A percentile compares a stretch with the other conserved stretches of the same genome.
Conservation (phyloP, 2,888 invertebrate genomes). For the Phymatocera aterrima region DNA sequence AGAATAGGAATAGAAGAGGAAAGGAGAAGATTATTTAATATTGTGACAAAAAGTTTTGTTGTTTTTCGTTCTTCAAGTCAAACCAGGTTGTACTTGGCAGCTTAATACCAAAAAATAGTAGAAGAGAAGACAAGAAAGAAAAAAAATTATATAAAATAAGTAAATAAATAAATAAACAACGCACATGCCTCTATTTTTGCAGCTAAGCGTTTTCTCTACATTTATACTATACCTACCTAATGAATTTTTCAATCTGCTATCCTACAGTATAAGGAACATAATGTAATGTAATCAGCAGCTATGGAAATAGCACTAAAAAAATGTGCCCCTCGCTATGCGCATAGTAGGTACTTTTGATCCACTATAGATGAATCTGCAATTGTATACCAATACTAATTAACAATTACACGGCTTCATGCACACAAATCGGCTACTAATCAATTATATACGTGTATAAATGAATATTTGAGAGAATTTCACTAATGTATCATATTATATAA, state of each 20-base stretch:
- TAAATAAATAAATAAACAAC: conserved; percentile 54
- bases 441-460: neutral
- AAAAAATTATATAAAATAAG: conserved; percentile 33
- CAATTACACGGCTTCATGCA: neutral
- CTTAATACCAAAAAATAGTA: conserved; percentile 68
- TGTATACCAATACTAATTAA: neutral
- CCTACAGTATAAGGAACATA: conserved; percentile 5
- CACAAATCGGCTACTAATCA: neutral
- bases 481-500: no score
- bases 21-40: conserved; percentile 13
- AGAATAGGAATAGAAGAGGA: neutral
- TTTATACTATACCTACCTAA: conserved; percentile 59
- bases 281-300: conserved; percentile 1
- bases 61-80: conserved; percentile 45
- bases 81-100: conserved; percentile 67
- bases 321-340: neutral
- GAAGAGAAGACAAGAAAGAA: conserved; percentile 50
- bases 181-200: conserved; percentile 69
- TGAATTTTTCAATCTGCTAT: conserved; percentile 21
- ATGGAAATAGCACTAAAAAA: neutral
- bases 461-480: neutral
- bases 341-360: neutral
- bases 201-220: conserved; percentile 66
- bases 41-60: conserved; percentile 17
- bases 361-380: conserved; percentile 10